These are phyloP conservation scores for Styela plicata DNA, from an alignment of 23 tunicate species.

Conservation along the genomic window DNA sequence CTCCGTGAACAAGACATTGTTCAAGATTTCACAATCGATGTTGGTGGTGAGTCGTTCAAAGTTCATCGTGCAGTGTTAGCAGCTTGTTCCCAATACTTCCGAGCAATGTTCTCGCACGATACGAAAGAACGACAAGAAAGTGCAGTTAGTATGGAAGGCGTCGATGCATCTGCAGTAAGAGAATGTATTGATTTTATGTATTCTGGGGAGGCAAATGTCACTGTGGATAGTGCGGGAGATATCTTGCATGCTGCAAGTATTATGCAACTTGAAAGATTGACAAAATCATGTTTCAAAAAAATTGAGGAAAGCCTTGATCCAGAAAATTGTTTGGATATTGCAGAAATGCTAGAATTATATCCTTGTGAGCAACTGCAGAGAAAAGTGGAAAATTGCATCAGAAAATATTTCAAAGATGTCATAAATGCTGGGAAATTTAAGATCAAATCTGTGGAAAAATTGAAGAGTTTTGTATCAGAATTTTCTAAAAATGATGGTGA, in stretches of 20 bases:
- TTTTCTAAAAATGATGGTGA: not conserved
- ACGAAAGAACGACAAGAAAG: not conserved
- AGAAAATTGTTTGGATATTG: not conserved
- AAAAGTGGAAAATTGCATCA: not conserved
- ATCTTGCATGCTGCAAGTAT: slow-evolving; percentile 9
- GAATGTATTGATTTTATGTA: slow-evolving; percentile 2
- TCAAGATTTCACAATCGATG: not conserved
- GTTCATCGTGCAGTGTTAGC: not conserved
- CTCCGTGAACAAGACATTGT: not conserved
- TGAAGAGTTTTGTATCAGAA: not conserved
- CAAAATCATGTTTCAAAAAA: not conserved
- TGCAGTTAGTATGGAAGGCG: not conserved
- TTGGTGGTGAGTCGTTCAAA: not conserved
- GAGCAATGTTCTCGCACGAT: not conserved
- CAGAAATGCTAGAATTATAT: not conserved
- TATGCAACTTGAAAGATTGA: not conserved
- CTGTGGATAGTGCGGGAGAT: not conserved
- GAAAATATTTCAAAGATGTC: not conserved
- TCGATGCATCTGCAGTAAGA: not conserved
- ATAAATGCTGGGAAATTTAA: not conserved
- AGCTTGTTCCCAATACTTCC: not conserved
- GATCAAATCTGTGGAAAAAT: not conserved
- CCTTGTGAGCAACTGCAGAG: not conserved
- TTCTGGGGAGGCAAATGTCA: not conserved
- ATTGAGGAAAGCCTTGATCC: not conserved